Conservation (phyloP, 2,888 invertebrate species). For the Ganaspis brasiliensis region DNA sequence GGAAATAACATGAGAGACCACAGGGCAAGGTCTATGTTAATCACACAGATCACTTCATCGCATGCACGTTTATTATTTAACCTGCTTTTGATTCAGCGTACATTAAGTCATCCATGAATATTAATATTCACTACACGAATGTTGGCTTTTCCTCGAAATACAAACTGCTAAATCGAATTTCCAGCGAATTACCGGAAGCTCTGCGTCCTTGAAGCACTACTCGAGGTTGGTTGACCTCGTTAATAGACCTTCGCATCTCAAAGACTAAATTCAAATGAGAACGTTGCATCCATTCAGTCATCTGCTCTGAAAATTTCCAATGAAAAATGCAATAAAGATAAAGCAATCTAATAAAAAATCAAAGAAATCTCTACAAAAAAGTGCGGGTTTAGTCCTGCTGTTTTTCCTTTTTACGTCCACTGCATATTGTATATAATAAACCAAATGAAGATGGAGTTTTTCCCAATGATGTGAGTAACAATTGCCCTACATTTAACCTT, state of each 20-base stretch:
- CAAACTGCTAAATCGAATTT: conserved; percentile 51
- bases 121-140: conserved; percentile 53
- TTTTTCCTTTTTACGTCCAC: too few relatives aligned
- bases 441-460: too few relatives aligned
- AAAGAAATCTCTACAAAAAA: too few relatives aligned
- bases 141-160: conserved; percentile 55
- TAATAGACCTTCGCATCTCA: conserved; percentile 45
- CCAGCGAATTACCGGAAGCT: conserved; percentile 55
- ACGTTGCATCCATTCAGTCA: neutral
- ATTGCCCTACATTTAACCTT: too few relatives aligned
- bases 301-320: neutral
- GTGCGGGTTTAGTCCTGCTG: too few relatives aligned
- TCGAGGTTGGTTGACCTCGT: conserved; percentile 52
- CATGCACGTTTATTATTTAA: conserved; percentile 74
- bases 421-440: too few relatives aligned
- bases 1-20: conserved; percentile 67
- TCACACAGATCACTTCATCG: conserved; percentile 76
- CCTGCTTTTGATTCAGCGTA: conserved; percentile 39
- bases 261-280: neutral
- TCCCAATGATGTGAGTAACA: too few relatives aligned
- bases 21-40: conserved; percentile 79
- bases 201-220: conserved; percentile 49
- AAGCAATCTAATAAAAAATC: too few relatives aligned
- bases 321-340: neutral
- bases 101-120: conserved; percentile 58